Evolutionary conservation across 2,113 vertebrate genomes (phyloP), one percentile per base, ranked within the genome.

Genomic region (Larimichthys polyactis): DNA sequence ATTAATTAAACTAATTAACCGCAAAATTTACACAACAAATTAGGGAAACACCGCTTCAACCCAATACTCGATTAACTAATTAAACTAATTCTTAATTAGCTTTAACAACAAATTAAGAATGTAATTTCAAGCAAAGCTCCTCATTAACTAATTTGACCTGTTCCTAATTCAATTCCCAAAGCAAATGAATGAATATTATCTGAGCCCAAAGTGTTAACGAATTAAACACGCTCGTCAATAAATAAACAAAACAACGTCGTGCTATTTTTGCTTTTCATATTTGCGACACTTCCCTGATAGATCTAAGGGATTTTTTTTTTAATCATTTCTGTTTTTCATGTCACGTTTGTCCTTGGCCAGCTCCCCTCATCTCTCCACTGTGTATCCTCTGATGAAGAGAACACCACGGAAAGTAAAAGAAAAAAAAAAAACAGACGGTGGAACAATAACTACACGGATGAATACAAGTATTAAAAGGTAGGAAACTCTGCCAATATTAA

Each of bases 61-160:
- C 72, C 81, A 83, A 85, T 62, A 87, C 58, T 62, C 51, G 15
- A 85, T 71, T 72, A 71, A 69, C 75, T 69, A 77, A 86, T 75
- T 78, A 43, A 79, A 71, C 71, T n/a, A 57, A 83, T 80, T 86
- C 69, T 71, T 82, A 78, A 90, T 90, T 84, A 81, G 65, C 19
- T 83, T 63, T 44, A 83, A 78, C 73, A 81, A 59, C 62, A 85
- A 79, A 91, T 79, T 82, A 77, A 29, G 36, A 75, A 71, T 67
- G 59, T 84, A 15, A 87, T 87, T 79, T 71, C 63, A 64, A 51
- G 66, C 59, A 40, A 40, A 79, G 69, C 55, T 76, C 29, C 80
- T 77, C 62, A 59, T 83, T 78, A 68, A 66, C 52, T 64, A 70
- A 81, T 78, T 20, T 63, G 70, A 87, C 59, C 63, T 62, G 14